Evolutionary conservation across 1,140 invertebrate genomes (phyloP).

Genomic region (Drosophila grimshawi): DNA sequence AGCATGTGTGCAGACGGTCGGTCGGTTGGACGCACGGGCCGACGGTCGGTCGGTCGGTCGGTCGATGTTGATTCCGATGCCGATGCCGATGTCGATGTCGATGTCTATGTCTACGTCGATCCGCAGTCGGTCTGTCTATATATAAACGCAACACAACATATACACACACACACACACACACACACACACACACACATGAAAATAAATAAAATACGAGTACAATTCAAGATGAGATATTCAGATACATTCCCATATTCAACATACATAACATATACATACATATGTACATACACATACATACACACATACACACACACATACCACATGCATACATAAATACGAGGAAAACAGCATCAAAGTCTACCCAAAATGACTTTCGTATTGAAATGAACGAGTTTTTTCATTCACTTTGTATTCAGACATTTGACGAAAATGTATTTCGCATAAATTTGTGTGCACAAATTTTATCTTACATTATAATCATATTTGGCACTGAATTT

Average conservation of each 20-base stretch:
- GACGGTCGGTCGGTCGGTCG: constrained; percentile 10
- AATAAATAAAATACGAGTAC: constrained; percentile 42
- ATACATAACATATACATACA: constrained; percentile 13
- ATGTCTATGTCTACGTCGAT: constrained; percentile 41
- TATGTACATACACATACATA: constrained; percentile 4
- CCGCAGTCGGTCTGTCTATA: constrained; percentile 52
- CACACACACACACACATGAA: constrained; percentile 22
- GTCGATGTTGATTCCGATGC: background rate
- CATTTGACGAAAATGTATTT: constrained; percentile 6
- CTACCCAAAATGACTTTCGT: constrained; percentile 34
- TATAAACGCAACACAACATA: constrained; percentile 49
- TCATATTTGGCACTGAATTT: constrained; percentile 10
- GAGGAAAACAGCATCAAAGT: constrained; percentile 18
- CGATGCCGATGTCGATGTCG: background rate
- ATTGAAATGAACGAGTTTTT: constrained; percentile 44
- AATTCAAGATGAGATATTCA: constrained; percentile 47
- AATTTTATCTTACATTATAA: constrained; percentile 30
- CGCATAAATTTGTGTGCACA: constrained; percentile 11
- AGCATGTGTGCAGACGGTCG: constrained; percentile 54
- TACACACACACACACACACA: constrained; percentile 13
- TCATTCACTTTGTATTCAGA: constrained; percentile 35
- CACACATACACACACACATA: constrained; percentile 8
- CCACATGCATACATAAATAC: constrained; percentile 1
- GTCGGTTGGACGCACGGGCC: background rate
- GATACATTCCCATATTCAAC: constrained; percentile 44